Evolutionary conservation across 1,140 invertebrate genomes (phyloP).

Genomic region (Drosophila malerkotliana): DNA sequence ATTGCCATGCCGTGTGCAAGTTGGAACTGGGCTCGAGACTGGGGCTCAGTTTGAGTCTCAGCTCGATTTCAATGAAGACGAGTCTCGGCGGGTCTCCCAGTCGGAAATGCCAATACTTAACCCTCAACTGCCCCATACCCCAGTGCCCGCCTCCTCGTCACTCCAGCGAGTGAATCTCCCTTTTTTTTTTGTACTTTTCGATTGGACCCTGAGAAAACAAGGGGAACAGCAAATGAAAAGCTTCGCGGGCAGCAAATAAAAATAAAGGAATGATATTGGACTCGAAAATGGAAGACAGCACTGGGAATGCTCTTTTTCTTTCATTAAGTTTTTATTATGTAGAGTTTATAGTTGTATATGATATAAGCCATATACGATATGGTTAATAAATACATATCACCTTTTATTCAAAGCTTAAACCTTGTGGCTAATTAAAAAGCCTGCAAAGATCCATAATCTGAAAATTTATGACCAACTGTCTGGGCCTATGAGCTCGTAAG

Average conservation of each 20-base stretch:
- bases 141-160: neutral
- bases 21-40: constrained; percentile 36
- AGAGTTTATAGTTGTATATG: too few species aligned
- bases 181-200: constrained; percentile 16
- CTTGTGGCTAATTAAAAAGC: neutral
- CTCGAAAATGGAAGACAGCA: neutral
- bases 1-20: constrained; percentile 68
- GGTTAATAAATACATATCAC: neutral
- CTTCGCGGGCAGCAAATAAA: constrained; percentile 43
- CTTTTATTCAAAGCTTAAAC: neutral
- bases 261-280: constrained; percentile 17
- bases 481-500: constrained; percentile 1
- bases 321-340: neutral
- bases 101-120: constrained; percentile 76
- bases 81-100: constrained; percentile 47
- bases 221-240: constrained; percentile 56
- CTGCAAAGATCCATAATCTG: neutral
- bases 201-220: constrained; percentile 42
- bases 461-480: neutral
- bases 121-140: constrained; percentile 22
- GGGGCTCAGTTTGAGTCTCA: constrained; percentile 13
- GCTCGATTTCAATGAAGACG: constrained; percentile 68
- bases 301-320: constrained; percentile 7
- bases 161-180: constrained; percentile 21
- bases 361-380: neutral